A percentile compares a stretch with the other conserved stretches of the same genome.
phyloP scores from a whole-genome alignment of 1,140 invertebrate genomes.

The Asbolus verrucosus region DNA sequence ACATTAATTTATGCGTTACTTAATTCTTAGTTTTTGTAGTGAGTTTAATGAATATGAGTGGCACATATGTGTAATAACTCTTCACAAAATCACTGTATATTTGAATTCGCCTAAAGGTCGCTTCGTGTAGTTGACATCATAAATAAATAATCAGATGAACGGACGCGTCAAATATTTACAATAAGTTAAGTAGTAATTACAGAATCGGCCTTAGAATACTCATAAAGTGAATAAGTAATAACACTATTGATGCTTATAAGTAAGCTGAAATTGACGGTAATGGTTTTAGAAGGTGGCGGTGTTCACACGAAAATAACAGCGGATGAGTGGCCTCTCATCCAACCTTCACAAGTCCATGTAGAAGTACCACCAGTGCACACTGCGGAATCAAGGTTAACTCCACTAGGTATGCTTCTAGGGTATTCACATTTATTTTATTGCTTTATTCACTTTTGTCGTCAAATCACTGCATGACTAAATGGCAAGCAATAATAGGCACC shows the following conservation, averaged over 20 bases:
- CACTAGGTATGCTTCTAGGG: constrained; percentile 72
- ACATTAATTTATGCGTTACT: too few relatives aligned
- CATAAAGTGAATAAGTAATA: constrained; percentile 28
- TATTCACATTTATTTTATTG: constrained; percentile 21
- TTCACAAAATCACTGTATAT: too few relatives aligned
- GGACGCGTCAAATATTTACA: background rate
- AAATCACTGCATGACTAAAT: constrained; percentile 1
- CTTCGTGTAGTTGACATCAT: background rate
- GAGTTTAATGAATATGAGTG: too few relatives aligned
- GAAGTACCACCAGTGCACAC: constrained; percentile 79
- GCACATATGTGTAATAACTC: too few relatives aligned
- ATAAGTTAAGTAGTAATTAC: constrained; percentile 4
- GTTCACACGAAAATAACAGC: constrained; percentile 64
- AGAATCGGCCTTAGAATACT: constrained; percentile 3
- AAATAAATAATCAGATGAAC: too few relatives aligned
- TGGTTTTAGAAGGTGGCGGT: constrained; percentile 65
- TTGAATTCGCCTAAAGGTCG: background rate
- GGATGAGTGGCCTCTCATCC: constrained; percentile 77
- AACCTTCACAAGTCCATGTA: constrained; percentile 83
- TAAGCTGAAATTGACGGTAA: constrained; percentile 42
- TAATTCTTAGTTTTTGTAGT: too few relatives aligned
- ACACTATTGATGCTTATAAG: constrained; percentile 10
- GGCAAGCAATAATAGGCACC: background rate
- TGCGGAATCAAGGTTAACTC: constrained; percentile 83
- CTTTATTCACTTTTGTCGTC: constrained; percentile 18